Percentiles rank a stretch among this genome's conserved stretches.
Conservation (phyloP, 1,140 invertebrate species). For the Cyphomyrmex costatus region DNA sequence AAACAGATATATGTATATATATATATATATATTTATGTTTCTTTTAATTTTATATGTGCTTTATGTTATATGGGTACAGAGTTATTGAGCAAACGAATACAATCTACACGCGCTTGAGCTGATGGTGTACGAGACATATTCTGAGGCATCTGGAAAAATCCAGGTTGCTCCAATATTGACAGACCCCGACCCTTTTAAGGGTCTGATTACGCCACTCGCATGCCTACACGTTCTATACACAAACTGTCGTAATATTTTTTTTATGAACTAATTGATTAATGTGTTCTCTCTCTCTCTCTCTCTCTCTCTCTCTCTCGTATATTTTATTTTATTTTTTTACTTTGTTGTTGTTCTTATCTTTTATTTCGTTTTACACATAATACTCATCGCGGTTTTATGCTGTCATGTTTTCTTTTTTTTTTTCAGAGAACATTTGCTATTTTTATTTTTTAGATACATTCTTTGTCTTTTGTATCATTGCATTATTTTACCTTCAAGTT, state of each 20-base stretch:
- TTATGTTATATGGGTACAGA: too few species aligned
- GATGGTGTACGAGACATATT: conserved; percentile 46
- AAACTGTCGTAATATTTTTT: conserved; percentile 24
- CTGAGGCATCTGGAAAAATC: conserved; percentile 43
- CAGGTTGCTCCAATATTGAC: conserved; percentile 70
- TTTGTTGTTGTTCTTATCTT: too few species aligned
- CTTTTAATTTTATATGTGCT: neutral
- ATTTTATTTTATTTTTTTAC: too few species aligned
- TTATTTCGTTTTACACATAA: too few species aligned
- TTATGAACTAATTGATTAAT: conserved; percentile 15
- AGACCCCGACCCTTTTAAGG: conserved; percentile 51
- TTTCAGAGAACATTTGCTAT: too few species aligned
- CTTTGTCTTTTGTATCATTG: too few species aligned
- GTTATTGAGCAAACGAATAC: neutral
- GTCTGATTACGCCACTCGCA: conserved; percentile 58
- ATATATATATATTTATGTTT: neutral
- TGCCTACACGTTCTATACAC: conserved; percentile 31
- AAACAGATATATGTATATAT: too few species aligned
- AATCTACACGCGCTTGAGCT: neutral
- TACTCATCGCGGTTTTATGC: too few species aligned
- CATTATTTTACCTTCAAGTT: too few species aligned
- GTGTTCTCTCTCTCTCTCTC: neutral
- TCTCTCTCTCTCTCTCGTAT: neutral
- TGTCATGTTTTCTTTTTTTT: too few species aligned
- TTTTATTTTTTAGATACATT: too few species aligned